These are phyloP conservation scores for Cantharis nigra DNA, from an alignment of 2,888 invertebrate genomes.

Conservation along the genomic window DNA sequence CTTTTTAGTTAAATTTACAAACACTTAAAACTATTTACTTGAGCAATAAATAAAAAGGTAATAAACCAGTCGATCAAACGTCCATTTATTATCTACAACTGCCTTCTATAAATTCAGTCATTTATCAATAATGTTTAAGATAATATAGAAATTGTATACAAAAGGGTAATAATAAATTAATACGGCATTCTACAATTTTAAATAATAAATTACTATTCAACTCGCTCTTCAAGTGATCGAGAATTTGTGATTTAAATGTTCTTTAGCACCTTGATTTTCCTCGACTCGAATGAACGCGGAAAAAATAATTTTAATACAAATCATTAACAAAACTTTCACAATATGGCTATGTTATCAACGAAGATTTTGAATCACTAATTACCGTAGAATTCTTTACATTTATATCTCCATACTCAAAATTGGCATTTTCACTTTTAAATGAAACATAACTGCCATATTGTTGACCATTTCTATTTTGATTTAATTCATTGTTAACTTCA, in stretches of 20 bases:
- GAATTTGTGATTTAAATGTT: not conserved
- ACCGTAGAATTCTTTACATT: not conserved
- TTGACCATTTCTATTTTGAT: slow-evolving; percentile 39
- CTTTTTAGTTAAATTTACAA: not conserved
- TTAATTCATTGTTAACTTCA: slow-evolving; percentile 31
- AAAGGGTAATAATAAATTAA: not conserved
- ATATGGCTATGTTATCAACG: not conserved
- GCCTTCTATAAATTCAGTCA: not conserved
- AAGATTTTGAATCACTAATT: slow-evolving; percentile 1
- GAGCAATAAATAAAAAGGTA: not conserved
- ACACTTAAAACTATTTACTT: not conserved
- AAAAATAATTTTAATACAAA: not conserved
- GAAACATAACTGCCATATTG: slow-evolving; percentile 47
- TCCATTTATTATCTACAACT: not conserved
- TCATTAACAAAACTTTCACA: not conserved
- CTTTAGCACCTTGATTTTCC: slow-evolving; percentile 5
- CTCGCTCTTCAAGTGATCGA: slow-evolving; percentile 1
- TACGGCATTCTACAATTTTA: not conserved
- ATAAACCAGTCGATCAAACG: not conserved
- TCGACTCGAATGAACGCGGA: not conserved
- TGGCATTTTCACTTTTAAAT: slow-evolving; percentile 42
- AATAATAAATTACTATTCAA: not conserved
- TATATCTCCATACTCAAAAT: slow-evolving; percentile 38
- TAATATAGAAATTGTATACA: not conserved
- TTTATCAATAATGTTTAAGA: not conserved